These are phyloP conservation scores for Thomomys bottae DNA, from an alignment of 2,113 vertebrate species.

Conservation along the genomic window DNA sequence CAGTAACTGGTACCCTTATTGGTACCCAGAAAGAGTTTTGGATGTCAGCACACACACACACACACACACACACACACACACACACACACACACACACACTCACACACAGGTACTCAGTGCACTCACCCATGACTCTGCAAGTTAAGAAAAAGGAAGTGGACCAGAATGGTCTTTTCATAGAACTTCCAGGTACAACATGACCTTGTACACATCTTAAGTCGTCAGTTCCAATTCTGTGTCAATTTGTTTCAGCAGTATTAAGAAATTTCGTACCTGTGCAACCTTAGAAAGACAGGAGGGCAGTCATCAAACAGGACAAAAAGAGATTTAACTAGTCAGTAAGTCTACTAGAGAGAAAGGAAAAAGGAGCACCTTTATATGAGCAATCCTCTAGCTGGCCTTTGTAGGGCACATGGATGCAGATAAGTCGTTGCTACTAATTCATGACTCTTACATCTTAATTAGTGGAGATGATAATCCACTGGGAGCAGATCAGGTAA, in stretches of 20 bases:
- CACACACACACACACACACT: not conserved
- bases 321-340: not conserved
- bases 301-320: not conserved
- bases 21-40: conserved; percentile 1
- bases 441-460: not conserved
- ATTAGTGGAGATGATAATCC: not conserved
- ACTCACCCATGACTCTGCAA: not conserved
- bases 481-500: not conserved
- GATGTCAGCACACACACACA: not conserved
- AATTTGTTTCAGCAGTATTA: conserved; percentile 9
- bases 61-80: not conserved
- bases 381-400: not conserved
- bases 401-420: not conserved
- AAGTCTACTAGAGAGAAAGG: not conserved
- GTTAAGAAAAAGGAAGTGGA: not conserved
- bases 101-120: not conserved
- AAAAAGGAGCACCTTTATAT: not conserved
- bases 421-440: not conserved
- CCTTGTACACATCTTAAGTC: not conserved
- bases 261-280: not conserved
- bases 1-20: not conserved
- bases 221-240: not conserved
- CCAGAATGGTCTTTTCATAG: not conserved
- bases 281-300: not conserved
- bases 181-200: not conserved